Base-by-base conservation (phyloP, 1,140 invertebrate species). In the Drosophila mojavensis region DNA sequence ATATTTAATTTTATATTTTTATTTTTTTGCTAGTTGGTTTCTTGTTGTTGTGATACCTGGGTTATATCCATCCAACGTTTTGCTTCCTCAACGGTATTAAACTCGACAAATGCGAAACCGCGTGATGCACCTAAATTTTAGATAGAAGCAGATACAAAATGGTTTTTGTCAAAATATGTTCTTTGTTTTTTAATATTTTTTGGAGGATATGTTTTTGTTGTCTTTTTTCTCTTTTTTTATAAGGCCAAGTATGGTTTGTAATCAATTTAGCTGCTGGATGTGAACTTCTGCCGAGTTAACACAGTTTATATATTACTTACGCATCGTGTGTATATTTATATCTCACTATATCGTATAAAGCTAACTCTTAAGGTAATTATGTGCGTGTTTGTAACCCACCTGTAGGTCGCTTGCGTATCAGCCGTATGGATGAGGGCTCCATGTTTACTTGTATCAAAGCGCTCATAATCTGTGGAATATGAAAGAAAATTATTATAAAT, bases 21-120 rank as follows among this genome's bases (percentile, higher is more conserved):
- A 4, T 50, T 13, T 50, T 11, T 63, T 64, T 13, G 20, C 59
- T 68, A 43, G 47, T 76, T 75, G 56, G 53, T 78, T 66, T 67
- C 58, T 85, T 75, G 68, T 85, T 75, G 68, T 76, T 81, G 71
- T 78, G 93, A 93, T 96, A 98, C 97, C 96, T 98, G 96, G 95
- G 97, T 98, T 93, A 95, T 94, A 93, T 98, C 97, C 96, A 98
- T 98, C 97, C 97, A 98, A 86, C 95, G 95, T 93, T 95, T 95
- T 82, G 98, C 97, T 94, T 98, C 97, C 93, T 95, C 95, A 91
- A 97, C 94, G 93, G 96, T 96, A 93, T 95, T 94, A 96, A 99
- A 99, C 94, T 98, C 98, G 93, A 98, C 96, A 95, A 98, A 98
- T 93, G 97, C 97, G 95, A 98, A 97, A 93, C 96, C 97, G 93